Evolutionary conservation across 2,113 vertebrate species (phyloP).

Genomic region (Sporophila hypoxantha): DNA sequence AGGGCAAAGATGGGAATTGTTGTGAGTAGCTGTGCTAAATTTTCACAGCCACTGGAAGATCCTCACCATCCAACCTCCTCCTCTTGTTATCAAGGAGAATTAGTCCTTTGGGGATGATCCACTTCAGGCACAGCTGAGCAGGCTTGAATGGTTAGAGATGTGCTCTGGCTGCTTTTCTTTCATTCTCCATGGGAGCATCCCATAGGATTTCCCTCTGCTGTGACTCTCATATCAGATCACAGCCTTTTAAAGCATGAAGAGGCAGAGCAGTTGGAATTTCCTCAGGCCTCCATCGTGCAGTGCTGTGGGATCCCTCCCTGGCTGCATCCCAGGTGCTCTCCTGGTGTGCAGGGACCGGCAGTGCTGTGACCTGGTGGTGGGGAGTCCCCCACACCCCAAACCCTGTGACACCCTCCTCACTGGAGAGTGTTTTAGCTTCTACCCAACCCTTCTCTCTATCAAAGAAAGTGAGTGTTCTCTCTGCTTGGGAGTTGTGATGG

Average conservation of each 20-base stretch:
- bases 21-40: background rate
- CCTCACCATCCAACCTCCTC: background rate
- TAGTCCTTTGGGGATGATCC: background rate
- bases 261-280: background rate
- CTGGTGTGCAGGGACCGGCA: accelerated
- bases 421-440: background rate
- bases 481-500: background rate
- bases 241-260: background rate
- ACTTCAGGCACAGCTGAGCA: background rate
- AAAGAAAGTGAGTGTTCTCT: background rate
- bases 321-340: background rate
- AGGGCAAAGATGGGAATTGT: background rate
- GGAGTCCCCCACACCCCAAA: background rate
- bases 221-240: background rate
- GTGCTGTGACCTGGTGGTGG: background rate
- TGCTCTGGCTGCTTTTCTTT: background rate
- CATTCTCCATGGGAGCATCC: background rate
- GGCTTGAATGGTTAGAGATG: background rate
- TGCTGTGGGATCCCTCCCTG: background rate
- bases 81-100: background rate
- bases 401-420: background rate
- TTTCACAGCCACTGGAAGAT: background rate
- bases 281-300: accelerated
- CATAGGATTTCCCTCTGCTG: accelerated
- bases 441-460: background rate